Evolutionary conservation across 2,888 invertebrate genomes (phyloP).

Genomic region (Syrphus vitripennis): DNA sequence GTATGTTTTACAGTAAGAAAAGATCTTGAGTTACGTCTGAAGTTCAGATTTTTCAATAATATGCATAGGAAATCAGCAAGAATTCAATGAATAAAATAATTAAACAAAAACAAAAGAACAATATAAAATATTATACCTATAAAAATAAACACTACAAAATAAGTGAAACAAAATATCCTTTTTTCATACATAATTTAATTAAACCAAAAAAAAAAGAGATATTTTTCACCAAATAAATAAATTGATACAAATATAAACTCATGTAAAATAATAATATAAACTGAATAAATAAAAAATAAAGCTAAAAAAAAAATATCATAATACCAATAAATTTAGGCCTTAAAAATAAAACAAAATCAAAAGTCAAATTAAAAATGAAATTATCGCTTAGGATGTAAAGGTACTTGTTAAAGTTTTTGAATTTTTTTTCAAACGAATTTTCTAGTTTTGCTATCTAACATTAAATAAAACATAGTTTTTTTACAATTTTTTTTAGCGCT

Average conservation of each 20-base stretch:
- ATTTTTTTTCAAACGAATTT: neutral
- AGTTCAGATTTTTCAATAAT: conserved; percentile 97
- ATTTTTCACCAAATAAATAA: conserved; percentile 40
- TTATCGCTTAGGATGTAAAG: conserved; percentile 66
- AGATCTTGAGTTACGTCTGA: conserved; percentile 97
- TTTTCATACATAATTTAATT: conserved; percentile 29
- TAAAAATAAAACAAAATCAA: conserved; percentile 62
- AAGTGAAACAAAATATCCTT: conserved; percentile 43
- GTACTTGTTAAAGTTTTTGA: conserved; percentile 7
- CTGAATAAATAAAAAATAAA: neutral
- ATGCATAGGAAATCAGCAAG: conserved; percentile 93
- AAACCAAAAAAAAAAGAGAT: conserved; percentile 17
- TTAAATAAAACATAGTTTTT: neutral
- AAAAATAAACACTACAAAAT: conserved; percentile 12
- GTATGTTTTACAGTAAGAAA: conserved; percentile 90
- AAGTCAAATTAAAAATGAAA: conserved; percentile 60
- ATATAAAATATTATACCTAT: conserved; percentile 65
- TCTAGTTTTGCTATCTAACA: conserved; percentile 36
- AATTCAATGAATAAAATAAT: conserved; percentile 86
- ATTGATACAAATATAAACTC: conserved; percentile 23
- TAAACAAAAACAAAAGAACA: conserved; percentile 66
- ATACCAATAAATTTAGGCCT: conserved; percentile 46
- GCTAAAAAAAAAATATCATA: neutral
- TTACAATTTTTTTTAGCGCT: conserved; percentile 28
- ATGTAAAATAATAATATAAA: conserved; percentile 53